Evolutionary conservation across 2,888 invertebrate species (phyloP).

Genomic region (Choristoneura rosaceana): DNA sequence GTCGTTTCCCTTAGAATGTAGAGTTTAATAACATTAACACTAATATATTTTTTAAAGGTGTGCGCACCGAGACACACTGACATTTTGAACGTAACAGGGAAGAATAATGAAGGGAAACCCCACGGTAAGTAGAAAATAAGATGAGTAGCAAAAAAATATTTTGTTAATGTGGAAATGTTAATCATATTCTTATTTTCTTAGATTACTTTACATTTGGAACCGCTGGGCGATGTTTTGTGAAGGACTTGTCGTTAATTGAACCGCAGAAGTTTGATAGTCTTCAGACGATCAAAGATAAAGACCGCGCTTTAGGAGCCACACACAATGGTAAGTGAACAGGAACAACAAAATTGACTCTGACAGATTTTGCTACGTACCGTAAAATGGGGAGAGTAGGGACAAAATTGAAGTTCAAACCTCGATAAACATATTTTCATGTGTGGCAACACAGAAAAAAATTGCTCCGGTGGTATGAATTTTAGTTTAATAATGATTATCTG

Average conservation of each 20-base stretch:
- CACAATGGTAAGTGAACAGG: slow-evolving; percentile 5
- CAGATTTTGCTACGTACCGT: too few species aligned
- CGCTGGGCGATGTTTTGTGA: slow-evolving; percentile 14
- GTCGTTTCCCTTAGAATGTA: too few species aligned
- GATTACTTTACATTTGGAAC: slow-evolving; percentile 1
- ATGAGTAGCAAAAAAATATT: too few species aligned
- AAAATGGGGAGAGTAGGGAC: too few species aligned
- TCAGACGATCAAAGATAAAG: not conserved
- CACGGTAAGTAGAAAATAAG: slow-evolving; percentile 6
- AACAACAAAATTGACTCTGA: too few species aligned
- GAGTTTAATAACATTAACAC: not conserved
- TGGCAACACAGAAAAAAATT: too few species aligned
- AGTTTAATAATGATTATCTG: too few species aligned
- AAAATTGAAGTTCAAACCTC: too few species aligned
- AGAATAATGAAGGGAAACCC: not conserved
- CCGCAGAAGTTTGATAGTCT: not conserved
- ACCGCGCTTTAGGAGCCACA: not conserved
- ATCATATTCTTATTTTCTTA: not conserved
- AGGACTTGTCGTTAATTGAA: not conserved
- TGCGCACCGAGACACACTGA: slow-evolving; percentile 53
- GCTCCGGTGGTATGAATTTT: too few species aligned
- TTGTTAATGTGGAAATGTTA: not conserved
- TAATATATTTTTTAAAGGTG: slow-evolving; percentile 48
- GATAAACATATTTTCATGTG: too few species aligned
- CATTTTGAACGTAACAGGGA: not conserved